phyloP scores from a whole-genome alignment of 1,140 invertebrate genomes.

The Palaemon carinicauda region DNA sequence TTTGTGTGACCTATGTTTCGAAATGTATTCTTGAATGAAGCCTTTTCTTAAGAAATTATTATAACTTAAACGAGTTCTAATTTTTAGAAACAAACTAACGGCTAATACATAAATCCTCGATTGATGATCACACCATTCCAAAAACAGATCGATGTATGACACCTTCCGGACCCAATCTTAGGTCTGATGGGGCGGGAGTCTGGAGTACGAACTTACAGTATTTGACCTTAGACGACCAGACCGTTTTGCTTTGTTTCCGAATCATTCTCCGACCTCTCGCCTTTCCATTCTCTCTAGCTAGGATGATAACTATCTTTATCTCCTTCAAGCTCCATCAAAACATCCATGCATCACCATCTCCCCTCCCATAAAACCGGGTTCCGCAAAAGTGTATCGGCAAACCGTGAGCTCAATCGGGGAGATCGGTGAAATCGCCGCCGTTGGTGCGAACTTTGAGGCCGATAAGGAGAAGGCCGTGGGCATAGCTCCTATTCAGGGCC shows the following conservation, averaged over 20 bases:
- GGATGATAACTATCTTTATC: slow-evolving; percentile 46
- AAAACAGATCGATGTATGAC: too few species aligned
- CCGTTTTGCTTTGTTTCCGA: slow-evolving; percentile 46
- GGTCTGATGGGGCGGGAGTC: background rate
- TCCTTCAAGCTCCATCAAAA: slow-evolving; percentile 51
- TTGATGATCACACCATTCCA: too few species aligned
- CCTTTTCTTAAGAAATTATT: too few species aligned
- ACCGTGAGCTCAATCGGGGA: slow-evolving; percentile 47
- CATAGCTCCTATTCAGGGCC: slow-evolving; percentile 42
- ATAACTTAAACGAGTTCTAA: too few species aligned
- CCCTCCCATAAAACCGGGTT: slow-evolving; percentile 39
- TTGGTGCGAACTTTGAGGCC: slow-evolving; percentile 52
- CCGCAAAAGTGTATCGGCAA: slow-evolving; percentile 43
- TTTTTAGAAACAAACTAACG: too few species aligned
- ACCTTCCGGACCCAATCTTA: background rate
- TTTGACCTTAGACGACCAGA: slow-evolving; percentile 42
- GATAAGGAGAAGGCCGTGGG: slow-evolving; percentile 33
- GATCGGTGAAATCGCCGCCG: slow-evolving; percentile 48
- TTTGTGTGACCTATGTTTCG: too few species aligned
- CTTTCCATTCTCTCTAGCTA: slow-evolving; percentile 25
- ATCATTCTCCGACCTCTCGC: slow-evolving; percentile 32
- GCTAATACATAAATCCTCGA: too few species aligned
- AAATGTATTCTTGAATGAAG: too few species aligned
- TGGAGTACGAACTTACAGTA: too few species aligned
- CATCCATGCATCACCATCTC: slow-evolving; percentile 53